Base-by-base conservation (phyloP, 2,888 invertebrate species). In the Acrobasis repandana region DNA sequence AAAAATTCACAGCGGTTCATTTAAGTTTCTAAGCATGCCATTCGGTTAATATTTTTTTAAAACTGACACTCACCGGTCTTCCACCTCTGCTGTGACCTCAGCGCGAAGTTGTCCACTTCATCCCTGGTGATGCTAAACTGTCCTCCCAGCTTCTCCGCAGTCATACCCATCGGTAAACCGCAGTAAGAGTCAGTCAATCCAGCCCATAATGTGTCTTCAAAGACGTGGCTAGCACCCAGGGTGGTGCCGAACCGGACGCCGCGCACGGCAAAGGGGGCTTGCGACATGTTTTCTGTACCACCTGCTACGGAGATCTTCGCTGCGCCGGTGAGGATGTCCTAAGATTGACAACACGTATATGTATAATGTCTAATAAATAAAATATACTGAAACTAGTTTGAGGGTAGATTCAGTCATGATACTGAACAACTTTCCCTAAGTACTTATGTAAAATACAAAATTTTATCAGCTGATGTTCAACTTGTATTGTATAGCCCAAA, bases 271-370 rank as follows among this genome's bases (percentile, higher is more conserved):
- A 96, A 98, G 0, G 99, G 99, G 0, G 96, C 93, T 83, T 97
- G 96, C 2, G 97, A 97, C 99, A 99, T 99, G 85, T 96, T 99
- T 79, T 99, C 99, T 3, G 96, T 95, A 0, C 99, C 99, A 54
- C 98, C 99, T 28, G 98, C 96, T 43, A 99, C 84, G 0, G 97
- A 96, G 61, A 99, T 94, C 73, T 96, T 95, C 2, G 98, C 95
- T 65, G 96, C 96, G 36, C 98, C 98, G 10, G 95, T 91, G 59
- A 95, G 73, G 69, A 99, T 98, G 79, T 98, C 98, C 96, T 97
- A 46, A 8, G 38, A 28, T 28, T 11, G 16, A 8, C 5, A 38
- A 48, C n/a, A n/a, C n/a, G n/a, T n/a, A n/a, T n/a, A n/a, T n/a
- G n/a, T n/a, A n/a, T n/a, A n/a, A n/a, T n/a, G n/a, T n/a, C n/a